Conservation (phyloP, 2,888 invertebrate genomes). For the Amblyjoppa fuscipennis region DNA sequence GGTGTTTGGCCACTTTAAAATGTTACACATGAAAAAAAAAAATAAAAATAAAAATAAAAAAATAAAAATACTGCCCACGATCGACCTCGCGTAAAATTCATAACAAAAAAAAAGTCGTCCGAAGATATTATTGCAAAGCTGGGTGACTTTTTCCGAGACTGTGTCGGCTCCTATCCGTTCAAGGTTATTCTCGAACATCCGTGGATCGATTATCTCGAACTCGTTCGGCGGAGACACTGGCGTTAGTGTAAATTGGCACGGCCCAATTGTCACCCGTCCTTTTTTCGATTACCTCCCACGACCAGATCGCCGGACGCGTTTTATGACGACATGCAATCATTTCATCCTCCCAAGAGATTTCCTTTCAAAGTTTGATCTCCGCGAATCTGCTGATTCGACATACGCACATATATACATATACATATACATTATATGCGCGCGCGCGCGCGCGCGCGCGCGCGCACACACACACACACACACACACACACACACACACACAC, state of each 20-base stretch:
- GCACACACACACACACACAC: too few relatives aligned
- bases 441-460: too few relatives aligned
- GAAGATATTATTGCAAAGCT: background rate
- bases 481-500: too few relatives aligned
- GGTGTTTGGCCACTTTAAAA: too few relatives aligned
- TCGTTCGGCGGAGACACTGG: slow-evolving; percentile 30
- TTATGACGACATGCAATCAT: background rate
- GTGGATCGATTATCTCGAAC: slow-evolving; percentile 64
- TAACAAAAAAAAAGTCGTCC: background rate
- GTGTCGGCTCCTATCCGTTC: slow-evolving; percentile 10
- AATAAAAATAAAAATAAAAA: too few relatives aligned
- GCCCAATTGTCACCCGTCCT: slow-evolving; percentile 35
- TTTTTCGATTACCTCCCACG: slow-evolving; percentile 35
- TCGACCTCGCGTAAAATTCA: background rate
- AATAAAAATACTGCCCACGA: background rate
- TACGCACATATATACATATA: too few relatives aligned
- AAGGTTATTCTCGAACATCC: slow-evolving; percentile 62
- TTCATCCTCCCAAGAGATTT: slow-evolving; percentile 6
- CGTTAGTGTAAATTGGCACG: slow-evolving; percentile 2
- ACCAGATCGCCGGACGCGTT: background rate
- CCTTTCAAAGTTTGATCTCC: background rate
- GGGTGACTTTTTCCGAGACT: slow-evolving; percentile 26
- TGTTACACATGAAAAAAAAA: too few relatives aligned
- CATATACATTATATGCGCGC: too few relatives aligned
- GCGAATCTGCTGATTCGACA: background rate